phyloP scores from a whole-genome alignment of 2,797 vertebrate species.

The Girardinus metallicus region DNA sequence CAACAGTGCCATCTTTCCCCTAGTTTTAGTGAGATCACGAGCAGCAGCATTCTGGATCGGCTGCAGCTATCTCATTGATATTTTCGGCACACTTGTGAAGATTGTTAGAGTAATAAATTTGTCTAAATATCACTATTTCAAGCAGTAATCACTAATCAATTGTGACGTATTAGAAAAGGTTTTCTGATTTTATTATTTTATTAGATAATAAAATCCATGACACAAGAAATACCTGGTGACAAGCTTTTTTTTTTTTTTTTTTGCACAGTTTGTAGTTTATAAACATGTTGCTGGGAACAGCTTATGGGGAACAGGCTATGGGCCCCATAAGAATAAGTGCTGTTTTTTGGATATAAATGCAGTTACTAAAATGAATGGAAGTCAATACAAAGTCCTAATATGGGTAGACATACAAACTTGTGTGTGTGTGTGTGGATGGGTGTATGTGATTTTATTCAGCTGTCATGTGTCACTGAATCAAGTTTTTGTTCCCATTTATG shows the following conservation, averaged over 20 bases:
- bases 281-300: slow-evolving; percentile 21
- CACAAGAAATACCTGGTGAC: neutral
- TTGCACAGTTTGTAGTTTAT: slow-evolving; percentile 24
- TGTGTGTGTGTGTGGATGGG: neutral
- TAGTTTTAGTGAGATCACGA: no score
- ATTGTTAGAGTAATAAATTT: no score
- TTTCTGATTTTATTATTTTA: no score
- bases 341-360: no score
- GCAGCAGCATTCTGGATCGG: no score
- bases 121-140: no score
- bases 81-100: no score
- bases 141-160: neutral
- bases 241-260: neutral
- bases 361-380: no score
- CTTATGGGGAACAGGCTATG: slow-evolving; percentile 11
- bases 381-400: no score
- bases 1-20: no score
- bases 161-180: neutral
- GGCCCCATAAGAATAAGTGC: no score
- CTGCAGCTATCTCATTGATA: no score
- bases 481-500: slow-evolving; percentile 44
- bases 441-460: slow-evolving; percentile 5
- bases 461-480: slow-evolving; percentile 4
- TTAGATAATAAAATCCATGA: neutral
- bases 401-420: neutral